These are phyloP conservation scores for Apodemia zela DNA, from an alignment of 2,888 invertebrate species.

Conservation along the genomic window DNA sequence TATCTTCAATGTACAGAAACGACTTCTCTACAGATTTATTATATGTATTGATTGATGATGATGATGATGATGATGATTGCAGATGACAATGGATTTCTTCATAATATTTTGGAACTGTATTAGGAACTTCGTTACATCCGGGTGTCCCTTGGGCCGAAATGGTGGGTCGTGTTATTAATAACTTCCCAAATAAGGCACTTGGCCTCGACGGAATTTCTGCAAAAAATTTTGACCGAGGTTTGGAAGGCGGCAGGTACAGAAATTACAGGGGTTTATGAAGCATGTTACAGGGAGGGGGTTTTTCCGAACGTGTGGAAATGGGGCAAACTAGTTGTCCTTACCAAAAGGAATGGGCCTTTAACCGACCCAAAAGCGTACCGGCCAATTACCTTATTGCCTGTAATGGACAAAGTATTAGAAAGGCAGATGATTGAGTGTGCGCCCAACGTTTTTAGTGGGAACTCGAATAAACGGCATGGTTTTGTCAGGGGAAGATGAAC, in stretches of 20 bases:
- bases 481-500: conserved; percentile 34
- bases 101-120: too few species aligned
- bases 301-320: conserved; percentile 26
- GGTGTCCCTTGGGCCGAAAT: too few species aligned
- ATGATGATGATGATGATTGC: too few species aligned
- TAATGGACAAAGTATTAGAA: conserved; percentile 41
- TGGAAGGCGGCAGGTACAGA: conserved; percentile 30
- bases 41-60: too few species aligned
- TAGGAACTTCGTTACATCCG: too few species aligned
- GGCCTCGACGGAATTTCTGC: conserved; percentile 38
- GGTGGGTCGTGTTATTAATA: conserved; percentile 19
- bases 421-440: conserved; percentile 32
- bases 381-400: conserved; percentile 35
- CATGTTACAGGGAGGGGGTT: conserved; percentile 33
- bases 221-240: conserved; percentile 29
- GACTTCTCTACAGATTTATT: too few species aligned
- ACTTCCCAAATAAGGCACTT: conserved; percentile 37
- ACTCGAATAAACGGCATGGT: conserved; percentile 38
- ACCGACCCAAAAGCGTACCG: conserved; percentile 32
- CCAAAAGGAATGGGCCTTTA: conserved; percentile 30
- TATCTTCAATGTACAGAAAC: too few species aligned
- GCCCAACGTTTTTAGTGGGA: conserved; percentile 16
- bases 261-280: conserved; percentile 20
- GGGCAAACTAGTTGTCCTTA: background rate
- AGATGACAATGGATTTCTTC: too few species aligned